Conservation (phyloP, 2,113 vertebrate species). For the Actinemys pallida region DNA sequence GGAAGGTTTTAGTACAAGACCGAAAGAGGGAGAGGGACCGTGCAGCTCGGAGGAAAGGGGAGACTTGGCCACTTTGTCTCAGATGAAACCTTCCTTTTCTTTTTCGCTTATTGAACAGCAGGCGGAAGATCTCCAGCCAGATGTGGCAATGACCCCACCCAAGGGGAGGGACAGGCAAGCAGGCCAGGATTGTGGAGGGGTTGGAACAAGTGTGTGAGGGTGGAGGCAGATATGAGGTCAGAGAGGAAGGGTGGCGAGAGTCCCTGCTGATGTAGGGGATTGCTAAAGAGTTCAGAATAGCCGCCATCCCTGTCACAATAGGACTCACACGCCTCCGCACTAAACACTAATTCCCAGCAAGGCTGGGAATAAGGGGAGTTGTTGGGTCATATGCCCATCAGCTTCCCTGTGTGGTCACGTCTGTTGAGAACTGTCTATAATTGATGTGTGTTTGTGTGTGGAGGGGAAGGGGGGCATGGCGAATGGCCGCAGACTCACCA, state of each 20-base stretch:
- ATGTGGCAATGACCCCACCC: no score
- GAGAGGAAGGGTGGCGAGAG: rapidly evolving
- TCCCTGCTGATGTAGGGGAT: not conserved
- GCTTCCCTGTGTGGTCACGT: not conserved
- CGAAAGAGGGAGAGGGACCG: not conserved
- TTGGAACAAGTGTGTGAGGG: not conserved
- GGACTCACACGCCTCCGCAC: not conserved
- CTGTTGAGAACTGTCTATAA: not conserved
- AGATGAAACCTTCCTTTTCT: not conserved
- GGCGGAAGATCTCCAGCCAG: not conserved
- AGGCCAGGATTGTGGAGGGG: not conserved
- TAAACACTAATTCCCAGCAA: no score
- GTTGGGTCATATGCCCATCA: not conserved
- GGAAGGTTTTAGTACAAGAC: not conserved
- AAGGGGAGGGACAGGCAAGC: not conserved
- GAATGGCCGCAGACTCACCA: not conserved
- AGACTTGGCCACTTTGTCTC: not conserved
- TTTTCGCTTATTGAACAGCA: rapidly evolving
- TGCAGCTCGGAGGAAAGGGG: not conserved
- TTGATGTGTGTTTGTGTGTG: rapidly evolving
- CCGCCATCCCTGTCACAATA: not conserved
- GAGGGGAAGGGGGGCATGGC: not conserved
- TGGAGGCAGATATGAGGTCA: not conserved
- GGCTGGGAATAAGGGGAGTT: not conserved
- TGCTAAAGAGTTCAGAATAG: not conserved